phyloP scores from a whole-genome alignment of 2,888 invertebrate genomes.

The Tholera decimalis region DNA sequence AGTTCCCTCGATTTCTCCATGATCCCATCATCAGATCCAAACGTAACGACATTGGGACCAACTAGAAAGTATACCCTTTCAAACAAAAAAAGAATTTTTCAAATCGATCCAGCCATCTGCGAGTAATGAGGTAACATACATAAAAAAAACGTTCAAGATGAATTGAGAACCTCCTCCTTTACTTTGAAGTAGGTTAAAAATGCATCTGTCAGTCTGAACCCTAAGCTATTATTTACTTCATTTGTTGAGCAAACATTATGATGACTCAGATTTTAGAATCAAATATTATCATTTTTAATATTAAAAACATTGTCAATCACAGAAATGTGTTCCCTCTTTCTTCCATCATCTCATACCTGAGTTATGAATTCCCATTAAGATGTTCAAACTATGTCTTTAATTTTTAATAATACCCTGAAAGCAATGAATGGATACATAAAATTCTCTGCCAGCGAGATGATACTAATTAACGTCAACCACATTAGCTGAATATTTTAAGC shows the following conservation, averaged over 20 bases:
- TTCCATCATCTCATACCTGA: background rate
- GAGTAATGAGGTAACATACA: no score
- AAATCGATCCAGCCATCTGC: no score
- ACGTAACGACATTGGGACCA: no score
- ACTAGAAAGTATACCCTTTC: no score
- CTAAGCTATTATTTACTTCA: slow-evolving; percentile 4
- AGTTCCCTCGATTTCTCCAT: no score
- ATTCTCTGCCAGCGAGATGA: background rate
- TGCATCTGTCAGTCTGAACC: slow-evolving; percentile 4
- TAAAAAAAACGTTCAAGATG: no score
- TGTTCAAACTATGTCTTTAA: background rate
- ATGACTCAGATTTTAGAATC: no score
- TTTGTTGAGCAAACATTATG: slow-evolving; percentile 7
- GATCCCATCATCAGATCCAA: no score
- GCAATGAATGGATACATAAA: background rate
- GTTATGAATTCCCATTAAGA: background rate
- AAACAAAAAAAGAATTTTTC: no score
- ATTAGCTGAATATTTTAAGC: slow-evolving; percentile 14
- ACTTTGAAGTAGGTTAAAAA: slow-evolving; percentile 19
- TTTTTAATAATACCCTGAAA: background rate
- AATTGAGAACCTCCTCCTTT: no score
- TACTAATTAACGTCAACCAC: background rate
- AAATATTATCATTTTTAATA: no score
- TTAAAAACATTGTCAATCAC: background rate
- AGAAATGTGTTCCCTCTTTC: background rate